Percentiles rank a stretch among this genome's conserved stretches.
Conservation (phyloP, 2,888 invertebrate genomes). For the Calephelis perditalis region DNA sequence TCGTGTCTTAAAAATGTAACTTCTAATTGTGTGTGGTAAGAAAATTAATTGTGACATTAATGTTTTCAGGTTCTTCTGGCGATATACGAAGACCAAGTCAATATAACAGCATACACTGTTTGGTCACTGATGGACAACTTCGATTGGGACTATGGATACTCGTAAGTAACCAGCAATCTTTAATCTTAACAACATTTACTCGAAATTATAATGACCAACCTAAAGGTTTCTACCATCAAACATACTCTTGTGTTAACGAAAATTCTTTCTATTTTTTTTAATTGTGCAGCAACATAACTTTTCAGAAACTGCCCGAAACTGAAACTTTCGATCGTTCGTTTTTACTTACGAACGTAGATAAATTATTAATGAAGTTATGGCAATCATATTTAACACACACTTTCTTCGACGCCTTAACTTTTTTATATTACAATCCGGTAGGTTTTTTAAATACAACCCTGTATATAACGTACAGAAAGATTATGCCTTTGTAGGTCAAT, state of each 20-base stretch:
- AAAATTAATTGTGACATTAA: too few relatives aligned
- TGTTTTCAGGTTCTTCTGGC: slow-evolving; percentile 39
- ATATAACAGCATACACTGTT: slow-evolving; percentile 81
- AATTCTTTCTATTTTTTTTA: background rate
- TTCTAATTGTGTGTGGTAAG: too few relatives aligned
- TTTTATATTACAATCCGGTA: background rate
- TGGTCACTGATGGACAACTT: slow-evolving; percentile 88
- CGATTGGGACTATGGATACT: slow-evolving; percentile 85
- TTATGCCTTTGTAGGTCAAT: slow-evolving; percentile 54
- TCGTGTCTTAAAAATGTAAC: background rate
- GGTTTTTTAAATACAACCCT: slow-evolving; percentile 15
- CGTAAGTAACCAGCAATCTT: slow-evolving; percentile 52
- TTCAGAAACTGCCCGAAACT: too few relatives aligned
- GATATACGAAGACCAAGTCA: slow-evolving; percentile 68
- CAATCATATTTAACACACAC: too few relatives aligned
- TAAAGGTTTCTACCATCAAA: too few relatives aligned
- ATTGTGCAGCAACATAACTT: too few relatives aligned
- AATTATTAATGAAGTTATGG: too few relatives aligned
- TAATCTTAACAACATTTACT: background rate
- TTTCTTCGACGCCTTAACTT: background rate
- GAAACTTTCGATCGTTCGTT: too few relatives aligned
- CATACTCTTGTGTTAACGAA: background rate
- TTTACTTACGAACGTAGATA: too few relatives aligned
- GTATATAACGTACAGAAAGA: too few relatives aligned
- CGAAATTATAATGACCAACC: too few relatives aligned